Conservation (phyloP, 64 coral and sea anemone species). For the Acropora tenuis region DNA sequence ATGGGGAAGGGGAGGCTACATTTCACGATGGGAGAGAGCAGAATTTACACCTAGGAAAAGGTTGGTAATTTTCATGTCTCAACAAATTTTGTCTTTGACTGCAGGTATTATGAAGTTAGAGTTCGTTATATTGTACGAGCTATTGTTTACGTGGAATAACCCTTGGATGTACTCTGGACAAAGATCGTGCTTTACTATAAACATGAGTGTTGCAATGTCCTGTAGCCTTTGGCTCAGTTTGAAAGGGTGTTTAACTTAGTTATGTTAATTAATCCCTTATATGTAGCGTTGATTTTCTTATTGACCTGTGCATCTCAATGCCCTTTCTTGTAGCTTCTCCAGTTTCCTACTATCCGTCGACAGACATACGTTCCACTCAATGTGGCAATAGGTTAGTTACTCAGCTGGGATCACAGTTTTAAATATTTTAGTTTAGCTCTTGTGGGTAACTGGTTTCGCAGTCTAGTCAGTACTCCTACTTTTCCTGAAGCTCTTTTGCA, state of each 20-base stretch:
- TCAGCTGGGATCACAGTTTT: constrained; percentile 34
- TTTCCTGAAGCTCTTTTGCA: constrained; percentile 31
- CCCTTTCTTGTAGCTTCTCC: constrained; percentile 15
- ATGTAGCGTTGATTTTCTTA: neutral
- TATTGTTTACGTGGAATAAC: neutral
- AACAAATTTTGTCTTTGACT: no score
- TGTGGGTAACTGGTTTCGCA: constrained; percentile 28
- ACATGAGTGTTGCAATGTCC: no score
- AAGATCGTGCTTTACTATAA: neutral
- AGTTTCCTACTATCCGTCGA: constrained; percentile 39
- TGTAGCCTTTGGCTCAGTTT: no score
- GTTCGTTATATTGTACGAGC: neutral
- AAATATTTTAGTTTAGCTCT: neutral
- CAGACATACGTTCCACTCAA: constrained; percentile 52
- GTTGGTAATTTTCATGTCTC: no score
- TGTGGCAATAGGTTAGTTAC: constrained; percentile 49
- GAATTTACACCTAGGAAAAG: no score
- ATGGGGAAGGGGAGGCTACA: no score
- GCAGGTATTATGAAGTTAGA: neutral
- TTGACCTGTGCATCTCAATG: neutral
- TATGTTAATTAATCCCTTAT: neutral
- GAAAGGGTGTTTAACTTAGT: neutral
- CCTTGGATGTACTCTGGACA: neutral
- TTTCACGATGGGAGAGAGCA: no score
- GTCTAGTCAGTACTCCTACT: constrained; percentile 35